Percentiles rank a stretch among this genome's conserved stretches.
Evolutionary conservation across 2,888 invertebrate species (phyloP).

Genomic region (Oligia fasciuncula): DNA sequence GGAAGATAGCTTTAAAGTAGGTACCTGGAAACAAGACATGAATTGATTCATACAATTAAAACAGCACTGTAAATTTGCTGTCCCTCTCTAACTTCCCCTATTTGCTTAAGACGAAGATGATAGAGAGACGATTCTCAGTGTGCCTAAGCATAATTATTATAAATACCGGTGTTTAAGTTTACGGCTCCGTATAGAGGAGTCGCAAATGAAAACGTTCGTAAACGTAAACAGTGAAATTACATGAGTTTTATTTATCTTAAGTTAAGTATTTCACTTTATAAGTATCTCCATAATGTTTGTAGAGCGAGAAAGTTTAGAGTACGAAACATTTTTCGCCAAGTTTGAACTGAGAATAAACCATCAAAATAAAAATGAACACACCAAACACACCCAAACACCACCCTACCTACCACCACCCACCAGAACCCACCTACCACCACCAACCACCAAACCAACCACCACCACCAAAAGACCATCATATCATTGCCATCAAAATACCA

Average conservation of each 20-base stretch:
- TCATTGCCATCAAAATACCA: not conserved
- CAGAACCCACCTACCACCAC: too few species aligned
- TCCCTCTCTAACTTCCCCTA: constrained; percentile 33
- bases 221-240: constrained; percentile 79
- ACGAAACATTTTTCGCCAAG: constrained; percentile 12
- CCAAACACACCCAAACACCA: too few species aligned
- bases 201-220: constrained; percentile 79
- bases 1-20: constrained; percentile 27
- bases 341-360: constrained; percentile 1
- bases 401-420: too few species aligned
- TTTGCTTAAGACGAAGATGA: constrained; percentile 30
- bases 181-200: constrained; percentile 72
- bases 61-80: constrained; percentile 34
- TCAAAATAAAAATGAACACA: too few species aligned
- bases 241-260: constrained; percentile 71
- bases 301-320: constrained; percentile 18
- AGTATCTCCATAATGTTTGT: constrained; percentile 33
- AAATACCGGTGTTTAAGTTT: constrained; percentile 76
- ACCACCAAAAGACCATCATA: too few species aligned
- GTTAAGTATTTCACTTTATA: constrained; percentile 62
- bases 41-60: constrained; percentile 56
- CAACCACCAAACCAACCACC: too few species aligned
- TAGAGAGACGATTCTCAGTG: constrained; percentile 44
- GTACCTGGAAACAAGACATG: constrained; percentile 41
- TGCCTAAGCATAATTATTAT: constrained; percentile 70